A percentile compares a stretch with the other conserved stretches of the same genome.
phyloP scores from a whole-genome alignment of 1,140 invertebrate genomes.

The Atta cephalotes region DNA sequence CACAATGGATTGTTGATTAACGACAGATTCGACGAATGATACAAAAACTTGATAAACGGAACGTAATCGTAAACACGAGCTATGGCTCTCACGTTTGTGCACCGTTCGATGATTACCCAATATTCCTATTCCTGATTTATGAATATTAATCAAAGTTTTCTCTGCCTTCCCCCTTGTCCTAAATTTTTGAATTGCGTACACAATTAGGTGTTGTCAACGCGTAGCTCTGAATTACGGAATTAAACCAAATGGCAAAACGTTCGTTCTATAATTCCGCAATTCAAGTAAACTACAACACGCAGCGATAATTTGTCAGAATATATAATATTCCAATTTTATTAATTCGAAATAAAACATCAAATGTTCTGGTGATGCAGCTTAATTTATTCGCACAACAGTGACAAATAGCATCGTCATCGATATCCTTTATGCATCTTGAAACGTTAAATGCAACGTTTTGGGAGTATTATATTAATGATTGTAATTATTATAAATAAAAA shows the following conservation, averaged over 20 bases:
- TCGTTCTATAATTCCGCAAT: too few relatives aligned
- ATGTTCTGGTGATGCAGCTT: background rate
- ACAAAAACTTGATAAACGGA: slow-evolving; percentile 57
- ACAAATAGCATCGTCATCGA: background rate
- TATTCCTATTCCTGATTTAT: slow-evolving; percentile 27
- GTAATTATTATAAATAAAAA: background rate
- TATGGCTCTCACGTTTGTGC: background rate
- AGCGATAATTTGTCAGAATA: slow-evolving; percentile 8
- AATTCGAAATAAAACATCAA: background rate
- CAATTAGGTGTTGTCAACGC: slow-evolving; percentile 44
- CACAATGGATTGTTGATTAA: slow-evolving; percentile 51
- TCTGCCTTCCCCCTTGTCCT: too few relatives aligned
- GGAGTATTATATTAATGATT: background rate
- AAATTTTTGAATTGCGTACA: background rate
- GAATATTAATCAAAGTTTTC: slow-evolving; percentile 51
- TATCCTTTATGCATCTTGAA: background rate
- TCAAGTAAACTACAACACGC: background rate
- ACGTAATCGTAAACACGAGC: slow-evolving; percentile 38
- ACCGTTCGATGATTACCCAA: background rate
- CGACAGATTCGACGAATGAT: slow-evolving; percentile 27
- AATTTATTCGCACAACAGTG: background rate
- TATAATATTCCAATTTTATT: background rate
- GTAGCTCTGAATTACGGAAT: slow-evolving; percentile 18
- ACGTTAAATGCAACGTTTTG: background rate
- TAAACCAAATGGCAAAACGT: slow-evolving; percentile 17